phyloP scores from a whole-genome alignment of 2,888 invertebrate species.

The Troides aeacus region DNA sequence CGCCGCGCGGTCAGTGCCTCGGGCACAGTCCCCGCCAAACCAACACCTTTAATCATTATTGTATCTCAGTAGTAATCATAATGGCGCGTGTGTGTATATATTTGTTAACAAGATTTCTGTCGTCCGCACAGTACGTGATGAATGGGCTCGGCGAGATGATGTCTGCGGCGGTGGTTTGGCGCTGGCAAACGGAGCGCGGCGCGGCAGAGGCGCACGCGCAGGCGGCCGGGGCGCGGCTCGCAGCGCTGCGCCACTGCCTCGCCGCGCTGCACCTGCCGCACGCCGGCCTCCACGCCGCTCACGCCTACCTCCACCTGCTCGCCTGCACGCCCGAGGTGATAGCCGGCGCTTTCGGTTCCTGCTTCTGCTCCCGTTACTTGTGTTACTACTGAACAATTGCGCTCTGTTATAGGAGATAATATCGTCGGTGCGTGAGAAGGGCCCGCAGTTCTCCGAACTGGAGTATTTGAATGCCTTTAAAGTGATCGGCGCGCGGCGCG shows the following conservation, averaged over 20 bases:
- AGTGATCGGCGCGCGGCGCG: constrained; percentile 84
- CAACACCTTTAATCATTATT: too few species aligned
- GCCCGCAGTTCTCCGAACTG: constrained; percentile 91
- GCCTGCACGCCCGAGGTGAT: constrained; percentile 87
- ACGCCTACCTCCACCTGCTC: constrained; percentile 93
- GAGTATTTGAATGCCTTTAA: constrained; percentile 94
- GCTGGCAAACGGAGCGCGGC: constrained; percentile 57
- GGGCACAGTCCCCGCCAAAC: constrained; percentile 30
- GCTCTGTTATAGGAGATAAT: constrained; percentile 86
- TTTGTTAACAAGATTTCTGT: too few species aligned
- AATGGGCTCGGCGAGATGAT: constrained; percentile 93
- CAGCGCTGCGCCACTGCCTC: constrained; percentile 66
- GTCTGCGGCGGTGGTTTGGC: constrained; percentile 82
- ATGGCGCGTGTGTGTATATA: too few species aligned
- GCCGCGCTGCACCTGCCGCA: constrained; percentile 68
- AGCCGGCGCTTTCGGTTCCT: background rate
- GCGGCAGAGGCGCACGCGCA: constrained; percentile 36
- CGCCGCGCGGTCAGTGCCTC: constrained; percentile 46
- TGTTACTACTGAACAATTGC: background rate
- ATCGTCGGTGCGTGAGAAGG: constrained; percentile 90
- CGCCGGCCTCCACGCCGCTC: constrained; percentile 88
- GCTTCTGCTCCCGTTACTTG: background rate
- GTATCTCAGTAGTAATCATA: too few species aligned
- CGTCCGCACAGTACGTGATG: constrained; percentile 86
- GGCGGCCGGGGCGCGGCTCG: constrained; percentile 49